Evolutionary conservation across 2,888 invertebrate species (phyloP), one percentile per base, ranked within the genome.

Genomic region (Stenodema calcarata): DNA sequence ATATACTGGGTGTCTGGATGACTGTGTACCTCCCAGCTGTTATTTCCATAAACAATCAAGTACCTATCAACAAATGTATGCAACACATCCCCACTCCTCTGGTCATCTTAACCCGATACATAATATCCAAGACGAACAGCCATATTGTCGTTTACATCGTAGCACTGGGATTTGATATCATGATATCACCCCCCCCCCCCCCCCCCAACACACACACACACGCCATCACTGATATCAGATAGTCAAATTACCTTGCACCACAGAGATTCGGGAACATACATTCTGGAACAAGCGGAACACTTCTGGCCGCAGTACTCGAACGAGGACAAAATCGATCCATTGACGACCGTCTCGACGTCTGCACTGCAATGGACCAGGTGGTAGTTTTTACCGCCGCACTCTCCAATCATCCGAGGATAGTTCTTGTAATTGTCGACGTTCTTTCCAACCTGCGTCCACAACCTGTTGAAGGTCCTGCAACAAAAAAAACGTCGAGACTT

Each of bases 321-420:
- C 0, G 99, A 95, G 73, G 98, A 96, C 88, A 96, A 94, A 89
- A 99, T 95, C 0, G 98, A 97, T 41, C 94, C 94, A 41, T 94
- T 94, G 0, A 97, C 94, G 2, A 98, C 98, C 11, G 95, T 93
- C 28, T 94, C 93, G 0, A 95, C 92, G 91, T 99, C 96, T 14
- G 99, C 99, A 14, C 96, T 94, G 0, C 96, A 94, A 92, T 99
- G 99, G 41, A 99, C 93, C 90, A 99, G 98, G 91, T 99, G 99
- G 91, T 96, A 99, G 92, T 99, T 99, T 92, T 99, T 99, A 41
- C 99, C 99, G 83, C 99, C 99, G 91, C 99, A 99, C 92, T 99
- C 99, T 87, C 97, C 96, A 90, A 99, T 95, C 85, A 99, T 92
- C 89, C 98, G 94, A 0, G 99, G 99, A 91, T 98, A 99, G 90